Percentiles rank a stretch among this genome's conserved stretches.
Evolutionary conservation across 2,888 invertebrate species (phyloP).

Genomic region (Achlya flavicornis): DNA sequence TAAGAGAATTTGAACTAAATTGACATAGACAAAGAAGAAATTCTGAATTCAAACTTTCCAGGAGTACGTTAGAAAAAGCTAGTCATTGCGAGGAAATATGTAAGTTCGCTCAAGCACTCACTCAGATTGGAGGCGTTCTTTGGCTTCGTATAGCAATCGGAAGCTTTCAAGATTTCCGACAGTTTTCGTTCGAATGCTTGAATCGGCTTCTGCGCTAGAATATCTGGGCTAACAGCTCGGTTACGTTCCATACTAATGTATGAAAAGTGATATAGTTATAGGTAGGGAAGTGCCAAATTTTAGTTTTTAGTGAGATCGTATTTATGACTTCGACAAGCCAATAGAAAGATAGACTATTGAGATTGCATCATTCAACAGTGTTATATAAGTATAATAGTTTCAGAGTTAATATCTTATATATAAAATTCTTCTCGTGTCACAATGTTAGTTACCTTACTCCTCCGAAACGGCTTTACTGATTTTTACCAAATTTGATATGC

Average conservation of each 20-base stretch:
- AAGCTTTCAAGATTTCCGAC: slow-evolving; percentile 65
- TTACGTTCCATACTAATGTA: slow-evolving; percentile 15
- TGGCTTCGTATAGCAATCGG: slow-evolving; percentile 57
- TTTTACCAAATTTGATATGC: no score
- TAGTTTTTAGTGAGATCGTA: background rate
- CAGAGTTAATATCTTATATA: no score
- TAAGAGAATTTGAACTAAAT: background rate
- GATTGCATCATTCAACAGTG: no score
- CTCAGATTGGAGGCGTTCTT: slow-evolving; percentile 65
- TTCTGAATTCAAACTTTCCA: background rate
- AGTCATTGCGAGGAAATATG: slow-evolving; percentile 57
- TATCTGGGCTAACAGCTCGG: slow-evolving; percentile 14
- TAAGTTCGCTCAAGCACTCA: slow-evolving; percentile 62
- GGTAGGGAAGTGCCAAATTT: slow-evolving; percentile 7
- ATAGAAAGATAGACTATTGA: no score
- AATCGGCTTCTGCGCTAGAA: slow-evolving; percentile 24
- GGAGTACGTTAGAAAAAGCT: slow-evolving; percentile 33
- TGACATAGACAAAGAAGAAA: background rate
- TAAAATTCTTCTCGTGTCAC: no score
- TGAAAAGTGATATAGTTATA: background rate
- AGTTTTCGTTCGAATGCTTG: slow-evolving; percentile 47
- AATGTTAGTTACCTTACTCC: no score
- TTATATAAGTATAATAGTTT: no score
- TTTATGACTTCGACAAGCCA: background rate
- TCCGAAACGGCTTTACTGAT: no score